These are phyloP conservation scores for Pachyramphus minor DNA, from an alignment of 2,113 vertebrate genomes.

Conservation along the genomic window DNA sequence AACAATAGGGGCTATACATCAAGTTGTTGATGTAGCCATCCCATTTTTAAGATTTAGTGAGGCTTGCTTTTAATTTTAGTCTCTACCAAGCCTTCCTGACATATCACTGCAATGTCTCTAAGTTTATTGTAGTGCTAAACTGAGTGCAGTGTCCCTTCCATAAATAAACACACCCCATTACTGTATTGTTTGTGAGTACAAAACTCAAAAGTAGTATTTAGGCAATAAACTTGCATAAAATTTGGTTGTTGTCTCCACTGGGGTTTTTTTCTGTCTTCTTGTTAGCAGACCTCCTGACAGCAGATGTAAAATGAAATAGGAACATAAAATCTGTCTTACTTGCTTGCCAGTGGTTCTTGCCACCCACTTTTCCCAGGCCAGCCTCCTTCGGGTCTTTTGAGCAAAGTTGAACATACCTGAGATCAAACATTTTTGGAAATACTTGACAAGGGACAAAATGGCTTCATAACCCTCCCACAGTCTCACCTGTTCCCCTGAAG, in stretches of 20 bases:
- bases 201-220: background rate
- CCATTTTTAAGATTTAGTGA: constrained; percentile 33
- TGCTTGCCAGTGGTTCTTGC: background rate
- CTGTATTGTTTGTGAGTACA: background rate
- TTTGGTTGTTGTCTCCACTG: background rate
- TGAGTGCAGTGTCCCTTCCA: background rate
- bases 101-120: background rate
- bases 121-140: background rate
- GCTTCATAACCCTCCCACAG: background rate
- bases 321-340: background rate
- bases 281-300: background rate
- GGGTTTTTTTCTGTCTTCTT: background rate
- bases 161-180: background rate
- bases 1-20: constrained; percentile 43
- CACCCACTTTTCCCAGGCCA: background rate
- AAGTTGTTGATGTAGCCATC: constrained; percentile 35
- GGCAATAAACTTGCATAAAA: background rate
- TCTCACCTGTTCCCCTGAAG: background rate
- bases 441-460: background rate
- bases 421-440: background rate
- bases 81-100: constrained; percentile 1
- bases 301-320: background rate
- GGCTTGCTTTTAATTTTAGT: constrained; percentile 49
- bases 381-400: background rate
- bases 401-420: background rate